phyloP scores from a whole-genome alignment of 2,888 invertebrate genomes.

The Tipula vernalis region DNA sequence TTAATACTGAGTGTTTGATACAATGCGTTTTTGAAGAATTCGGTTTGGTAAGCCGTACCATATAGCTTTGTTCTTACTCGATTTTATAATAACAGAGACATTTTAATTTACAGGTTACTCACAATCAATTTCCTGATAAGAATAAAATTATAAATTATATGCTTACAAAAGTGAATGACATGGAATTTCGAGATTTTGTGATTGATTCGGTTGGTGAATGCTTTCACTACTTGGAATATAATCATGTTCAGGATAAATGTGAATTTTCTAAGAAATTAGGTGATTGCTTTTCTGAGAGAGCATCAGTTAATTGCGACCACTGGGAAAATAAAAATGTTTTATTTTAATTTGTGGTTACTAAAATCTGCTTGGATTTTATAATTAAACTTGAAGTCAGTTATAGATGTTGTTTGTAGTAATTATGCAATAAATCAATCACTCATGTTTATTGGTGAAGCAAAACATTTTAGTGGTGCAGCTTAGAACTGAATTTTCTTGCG shows the following conservation, averaged over 20 bases:
- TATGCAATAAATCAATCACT: too few species aligned
- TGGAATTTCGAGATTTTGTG: slow-evolving; percentile 53
- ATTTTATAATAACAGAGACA: background rate
- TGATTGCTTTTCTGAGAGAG: slow-evolving; percentile 56
- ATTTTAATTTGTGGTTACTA: slow-evolving; percentile 17
- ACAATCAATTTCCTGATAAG: slow-evolving; percentile 43
- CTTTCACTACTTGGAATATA: slow-evolving; percentile 47
- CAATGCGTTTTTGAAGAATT: slow-evolving; percentile 59
- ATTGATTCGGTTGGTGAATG: slow-evolving; percentile 60
- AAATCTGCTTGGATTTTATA: too few species aligned
- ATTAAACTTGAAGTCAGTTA: too few species aligned
- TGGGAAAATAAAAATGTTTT: slow-evolving; percentile 47
- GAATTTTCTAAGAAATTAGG: slow-evolving; percentile 50
- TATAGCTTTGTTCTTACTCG: slow-evolving; percentile 26
- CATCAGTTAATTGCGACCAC: slow-evolving; percentile 60
- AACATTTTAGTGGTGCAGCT: too few species aligned
- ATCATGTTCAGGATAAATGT: slow-evolving; percentile 47
- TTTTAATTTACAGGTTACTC: slow-evolving; percentile 20
- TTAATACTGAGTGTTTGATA: slow-evolving; percentile 38
- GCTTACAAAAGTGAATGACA: slow-evolving; percentile 47
- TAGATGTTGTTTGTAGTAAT: too few species aligned
- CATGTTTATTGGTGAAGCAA: too few species aligned
- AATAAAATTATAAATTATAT: slow-evolving; percentile 47
- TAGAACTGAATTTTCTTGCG: too few species aligned
- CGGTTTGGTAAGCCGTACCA: slow-evolving; percentile 39